phyloP scores from a whole-genome alignment of 2,797 vertebrate genomes.

The Dicrostonyx torquatus region DNA sequence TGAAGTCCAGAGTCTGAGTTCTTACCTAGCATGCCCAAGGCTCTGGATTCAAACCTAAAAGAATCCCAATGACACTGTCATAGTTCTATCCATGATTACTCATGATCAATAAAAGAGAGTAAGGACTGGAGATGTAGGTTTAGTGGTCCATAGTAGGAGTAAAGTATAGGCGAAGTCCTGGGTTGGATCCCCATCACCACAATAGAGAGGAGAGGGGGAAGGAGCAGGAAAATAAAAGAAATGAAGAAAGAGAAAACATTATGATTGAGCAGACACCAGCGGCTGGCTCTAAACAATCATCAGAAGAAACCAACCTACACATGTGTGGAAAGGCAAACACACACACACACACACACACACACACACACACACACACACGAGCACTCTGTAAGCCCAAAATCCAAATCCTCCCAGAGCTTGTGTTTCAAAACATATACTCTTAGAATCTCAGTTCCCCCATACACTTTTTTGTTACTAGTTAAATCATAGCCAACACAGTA shows the following conservation, averaged over 20 bases:
- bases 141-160: not conserved
- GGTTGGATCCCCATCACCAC: not conserved
- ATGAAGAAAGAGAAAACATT: not conserved
- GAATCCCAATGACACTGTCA: not conserved
- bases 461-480: not conserved
- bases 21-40: not conserved
- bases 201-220: not conserved
- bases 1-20: not conserved
- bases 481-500: constrained; percentile 34
- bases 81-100: not conserved
- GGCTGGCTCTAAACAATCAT: not conserved
- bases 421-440: constrained; percentile 20
- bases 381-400: not conserved
- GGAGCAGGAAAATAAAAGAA: not conserved
- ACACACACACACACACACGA: not conserved
- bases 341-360: not conserved
- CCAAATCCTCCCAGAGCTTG: constrained; percentile 31
- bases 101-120: not conserved
- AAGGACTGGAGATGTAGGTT: not conserved
- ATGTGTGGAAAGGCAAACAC: not conserved
- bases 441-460: not conserved
- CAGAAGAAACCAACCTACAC: not conserved
- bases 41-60: not conserved
- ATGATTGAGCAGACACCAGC: not conserved
- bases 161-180: not conserved